Evolutionary conservation across 2,888 invertebrate species (phyloP).

Genomic region (Uloborus plumipes): DNA sequence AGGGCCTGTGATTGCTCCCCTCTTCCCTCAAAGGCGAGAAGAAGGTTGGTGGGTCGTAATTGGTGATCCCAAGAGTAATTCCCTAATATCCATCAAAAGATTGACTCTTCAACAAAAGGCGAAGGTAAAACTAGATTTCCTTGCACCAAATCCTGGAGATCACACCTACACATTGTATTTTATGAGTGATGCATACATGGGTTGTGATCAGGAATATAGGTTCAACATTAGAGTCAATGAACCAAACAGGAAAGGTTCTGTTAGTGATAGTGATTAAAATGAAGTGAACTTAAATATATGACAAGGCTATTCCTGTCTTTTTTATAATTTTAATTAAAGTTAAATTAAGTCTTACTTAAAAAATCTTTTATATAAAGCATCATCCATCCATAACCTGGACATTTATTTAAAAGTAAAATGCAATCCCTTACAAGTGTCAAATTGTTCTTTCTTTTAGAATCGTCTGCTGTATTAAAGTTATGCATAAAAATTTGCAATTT

Average conservation of each 20-base stretch:
- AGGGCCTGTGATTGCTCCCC: conserved; percentile 97
- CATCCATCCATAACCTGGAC: no score
- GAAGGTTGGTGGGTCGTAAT: conserved; percentile 95
- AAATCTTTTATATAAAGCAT: no score
- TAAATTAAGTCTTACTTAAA: no score
- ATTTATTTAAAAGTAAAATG: no score
- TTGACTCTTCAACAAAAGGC: conserved; percentile 94
- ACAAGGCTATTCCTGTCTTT: background rate
- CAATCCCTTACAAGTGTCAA: no score
- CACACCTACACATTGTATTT: conserved; percentile 96
- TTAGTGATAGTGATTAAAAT: conserved; percentile 67
- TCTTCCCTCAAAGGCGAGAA: conserved; percentile 84
- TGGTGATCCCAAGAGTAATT: conserved; percentile 94
- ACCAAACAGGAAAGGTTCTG: conserved; percentile 66
- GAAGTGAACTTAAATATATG: background rate
- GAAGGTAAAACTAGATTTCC: conserved; percentile 89
- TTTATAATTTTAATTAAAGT: background rate
- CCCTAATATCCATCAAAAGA: conserved; percentile 95
- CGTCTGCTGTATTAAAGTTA: no score
- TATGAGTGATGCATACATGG: conserved; percentile 99
- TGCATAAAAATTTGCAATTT: no score
- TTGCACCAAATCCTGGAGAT: conserved; percentile 83
- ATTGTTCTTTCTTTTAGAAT: no score
- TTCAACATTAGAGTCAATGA: conserved; percentile 87
- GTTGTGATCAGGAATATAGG: conserved; percentile 99